phyloP scores from a whole-genome alignment of 2,888 invertebrate genomes.

The Drosophila mimetica region DNA sequence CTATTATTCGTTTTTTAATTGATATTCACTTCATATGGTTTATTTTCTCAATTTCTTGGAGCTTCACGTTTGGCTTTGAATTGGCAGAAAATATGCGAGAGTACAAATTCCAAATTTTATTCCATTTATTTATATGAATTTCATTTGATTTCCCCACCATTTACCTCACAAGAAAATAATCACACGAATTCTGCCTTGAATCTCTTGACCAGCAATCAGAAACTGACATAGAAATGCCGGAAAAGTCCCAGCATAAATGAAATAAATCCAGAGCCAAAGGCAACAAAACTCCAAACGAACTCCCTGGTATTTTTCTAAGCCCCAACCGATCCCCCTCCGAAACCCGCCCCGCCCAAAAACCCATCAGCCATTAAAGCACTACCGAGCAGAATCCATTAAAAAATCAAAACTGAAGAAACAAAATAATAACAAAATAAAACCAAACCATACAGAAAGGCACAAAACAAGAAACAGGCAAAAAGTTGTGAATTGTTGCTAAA shows the following conservation, averaged over 20 bases:
- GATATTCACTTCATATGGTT: slow-evolving; percentile 57
- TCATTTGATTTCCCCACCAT: slow-evolving; percentile 9
- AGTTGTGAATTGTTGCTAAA: slow-evolving; percentile 76
- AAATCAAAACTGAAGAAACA: slow-evolving; percentile 43
- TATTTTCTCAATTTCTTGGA: slow-evolving; percentile 41
- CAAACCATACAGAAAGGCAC: slow-evolving; percentile 29
- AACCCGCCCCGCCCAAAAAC: slow-evolving; percentile 36
- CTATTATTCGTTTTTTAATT: slow-evolving; percentile 51
- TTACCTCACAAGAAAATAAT: slow-evolving; percentile 35
- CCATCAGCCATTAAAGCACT: slow-evolving; percentile 32
- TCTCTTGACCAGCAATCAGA: slow-evolving; percentile 39
- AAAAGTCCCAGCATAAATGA: slow-evolving; percentile 17
- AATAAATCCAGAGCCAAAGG: slow-evolving; percentile 26
- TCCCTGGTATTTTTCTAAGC: slow-evolving; percentile 66
- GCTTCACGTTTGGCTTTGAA: slow-evolving; percentile 73
- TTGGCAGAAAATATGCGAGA: slow-evolving; percentile 49
- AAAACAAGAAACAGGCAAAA: slow-evolving; percentile 49
- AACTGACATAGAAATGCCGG: slow-evolving; percentile 31
- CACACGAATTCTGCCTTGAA: slow-evolving; percentile 35
- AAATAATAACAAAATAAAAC: slow-evolving; percentile 27
- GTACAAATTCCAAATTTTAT: slow-evolving; percentile 14
- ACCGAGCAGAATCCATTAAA: slow-evolving; percentile 29
- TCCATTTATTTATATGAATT: slow-evolving; percentile 15
- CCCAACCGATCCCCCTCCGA: slow-evolving; percentile 48
- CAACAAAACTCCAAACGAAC: slow-evolving; percentile 46